Base-by-base conservation (phyloP, 2,888 invertebrate genomes). In the Ganaspis brasiliensis region DNA sequence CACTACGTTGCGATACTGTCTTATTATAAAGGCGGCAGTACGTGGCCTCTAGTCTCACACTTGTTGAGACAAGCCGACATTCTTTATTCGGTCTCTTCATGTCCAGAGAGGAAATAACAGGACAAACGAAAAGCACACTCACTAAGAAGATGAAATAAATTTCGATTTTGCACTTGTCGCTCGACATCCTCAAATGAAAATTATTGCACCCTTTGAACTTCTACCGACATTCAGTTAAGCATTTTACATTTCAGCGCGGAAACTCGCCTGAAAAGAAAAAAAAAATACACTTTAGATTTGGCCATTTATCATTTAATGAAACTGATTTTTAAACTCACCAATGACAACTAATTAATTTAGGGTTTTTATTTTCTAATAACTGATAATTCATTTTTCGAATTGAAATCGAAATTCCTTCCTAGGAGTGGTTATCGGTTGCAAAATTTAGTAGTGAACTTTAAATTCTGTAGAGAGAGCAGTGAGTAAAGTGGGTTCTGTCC, bases 21-120 rank as follows among this genome's bases (percentile, higher is more conserved):
- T 90, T 90, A 89, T 89, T 90, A 89, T 89, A 90, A 59, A 89
- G 87, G 85, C 86, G 87, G 85, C 86, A 85, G 86, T 88, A 87
- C 87, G 84, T 83, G 82, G 83, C 84, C 83, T 83, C 86, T 87
- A 85, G 87, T 87, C 88, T 86, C 85, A 84, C 85, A 86, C 84
- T 85, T 86, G 83, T 84, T 86, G 84, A 85, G 84, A 86, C 79
- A 82, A 77, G 76, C 84, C 67, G 67, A 40, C 67, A 67, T 67
- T 67, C 67, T 67, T 67, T 67, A 67, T 67, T 67, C 45, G 45
- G 67, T 6, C 45, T 45, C 67, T 67, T 67, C 40, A 67, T 67
- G 67, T 45, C 45, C 24, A 24, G 45, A 45, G 24, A 45, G 9
- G 45, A 45, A 67, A 67, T 19, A 63, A 63, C 63, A 63, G 40